Conservation (phyloP, 2,113 vertebrate genomes). For the Gymnobelideus leadbeateri region DNA sequence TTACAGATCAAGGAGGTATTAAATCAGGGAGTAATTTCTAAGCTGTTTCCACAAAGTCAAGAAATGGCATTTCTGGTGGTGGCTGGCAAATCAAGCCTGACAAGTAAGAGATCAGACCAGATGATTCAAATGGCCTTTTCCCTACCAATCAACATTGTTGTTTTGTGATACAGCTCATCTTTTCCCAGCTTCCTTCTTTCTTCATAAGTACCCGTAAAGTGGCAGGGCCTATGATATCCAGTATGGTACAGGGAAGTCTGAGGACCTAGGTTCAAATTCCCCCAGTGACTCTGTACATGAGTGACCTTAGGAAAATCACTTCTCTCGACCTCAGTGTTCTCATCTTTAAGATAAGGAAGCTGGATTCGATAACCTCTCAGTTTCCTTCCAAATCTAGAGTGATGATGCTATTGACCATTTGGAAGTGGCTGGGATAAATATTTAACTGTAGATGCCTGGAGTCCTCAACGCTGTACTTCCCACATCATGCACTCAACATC, state of each 20-base stretch:
- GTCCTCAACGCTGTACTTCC: constrained; percentile 28
- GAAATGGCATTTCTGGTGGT: background rate
- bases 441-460: constrained; percentile 72
- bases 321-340: background rate
- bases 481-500: constrained; percentile 47
- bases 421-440: constrained; percentile 62
- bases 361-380: background rate
- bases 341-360: background rate
- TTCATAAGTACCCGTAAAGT: background rate
- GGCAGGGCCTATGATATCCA: background rate
- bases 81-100: fast-evolving
- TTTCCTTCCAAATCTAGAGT: background rate
- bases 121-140: fast-evolving
- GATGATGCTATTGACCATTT: background rate
- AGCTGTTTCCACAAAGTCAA: background rate
- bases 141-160: fast-evolving
- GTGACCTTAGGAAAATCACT: background rate
- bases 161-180: background rate
- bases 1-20: background rate
- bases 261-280: background rate
- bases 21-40: too few relatives aligned
- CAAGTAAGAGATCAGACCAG: fast-evolving
- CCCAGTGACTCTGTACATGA: background rate
- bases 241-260: background rate
- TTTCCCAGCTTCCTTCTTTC: background rate